phyloP scores from a whole-genome alignment of 2,113 vertebrate genomes.

The Odocoileus hemionus region DNA sequence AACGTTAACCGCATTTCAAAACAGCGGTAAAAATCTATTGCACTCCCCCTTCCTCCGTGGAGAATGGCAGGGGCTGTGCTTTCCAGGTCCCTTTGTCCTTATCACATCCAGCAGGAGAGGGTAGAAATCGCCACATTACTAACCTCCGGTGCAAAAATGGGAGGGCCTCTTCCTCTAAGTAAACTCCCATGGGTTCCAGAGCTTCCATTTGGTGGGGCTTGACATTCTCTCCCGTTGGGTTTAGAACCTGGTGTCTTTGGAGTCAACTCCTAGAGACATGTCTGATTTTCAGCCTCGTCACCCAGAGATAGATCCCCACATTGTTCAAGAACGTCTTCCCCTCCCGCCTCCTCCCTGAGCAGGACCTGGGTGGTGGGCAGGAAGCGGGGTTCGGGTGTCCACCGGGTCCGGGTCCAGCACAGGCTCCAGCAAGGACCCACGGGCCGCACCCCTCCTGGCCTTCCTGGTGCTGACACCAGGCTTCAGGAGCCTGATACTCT shows the following conservation, averaged over 20 bases:
- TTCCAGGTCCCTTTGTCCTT: too few species aligned
- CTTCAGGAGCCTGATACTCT: neutral
- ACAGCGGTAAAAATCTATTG: neutral
- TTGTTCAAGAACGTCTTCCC: accelerated
- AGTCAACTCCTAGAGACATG: too few species aligned
- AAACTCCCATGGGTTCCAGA: neutral
- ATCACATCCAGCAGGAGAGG: accelerated
- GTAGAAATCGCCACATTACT: too few species aligned
- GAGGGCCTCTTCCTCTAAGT: neutral
- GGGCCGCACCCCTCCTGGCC: neutral
- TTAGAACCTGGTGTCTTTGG: neutral
- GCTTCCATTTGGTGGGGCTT: neutral
- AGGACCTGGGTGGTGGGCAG: neutral
- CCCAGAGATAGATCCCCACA: accelerated
- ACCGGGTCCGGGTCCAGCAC: accelerated
- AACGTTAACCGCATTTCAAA: neutral
- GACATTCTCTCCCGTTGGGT: neutral
- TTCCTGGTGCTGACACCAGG: neutral
- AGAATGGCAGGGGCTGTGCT: neutral
- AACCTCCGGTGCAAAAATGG: neutral
- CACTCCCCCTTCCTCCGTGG: accelerated
- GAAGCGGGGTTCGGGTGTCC: neutral
- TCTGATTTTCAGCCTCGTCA: neutral
- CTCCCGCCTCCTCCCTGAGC: too few species aligned
- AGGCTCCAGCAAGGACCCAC: neutral